Percentiles rank a stretch among this genome's conserved stretches.
These are phyloP conservation scores for Grallaria varia DNA, from an alignment of 2,113 vertebrate species.

Conservation along the genomic window DNA sequence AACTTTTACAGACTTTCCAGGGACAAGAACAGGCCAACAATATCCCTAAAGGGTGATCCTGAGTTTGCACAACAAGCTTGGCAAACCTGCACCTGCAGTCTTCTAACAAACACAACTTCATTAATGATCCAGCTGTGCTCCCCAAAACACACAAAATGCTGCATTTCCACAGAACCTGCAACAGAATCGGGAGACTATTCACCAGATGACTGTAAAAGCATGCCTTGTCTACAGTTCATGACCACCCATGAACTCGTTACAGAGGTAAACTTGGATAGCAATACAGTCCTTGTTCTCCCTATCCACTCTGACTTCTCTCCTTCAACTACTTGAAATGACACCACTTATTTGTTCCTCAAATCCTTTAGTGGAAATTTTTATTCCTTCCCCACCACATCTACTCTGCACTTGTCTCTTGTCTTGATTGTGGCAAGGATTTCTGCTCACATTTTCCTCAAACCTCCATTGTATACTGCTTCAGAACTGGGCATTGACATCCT, in stretches of 20 bases:
- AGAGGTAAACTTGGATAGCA: not conserved
- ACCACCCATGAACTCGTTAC: not conserved
- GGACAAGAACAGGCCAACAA: not conserved
- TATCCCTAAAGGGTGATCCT: not conserved
- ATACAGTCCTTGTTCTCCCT: not conserved
- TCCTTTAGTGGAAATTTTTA: fast-evolving
- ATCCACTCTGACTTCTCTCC: not conserved
- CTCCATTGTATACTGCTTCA: not conserved
- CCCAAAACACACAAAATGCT: not conserved
- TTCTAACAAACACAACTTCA: not conserved
- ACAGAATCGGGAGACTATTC: not conserved
- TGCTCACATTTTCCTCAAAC: not conserved
- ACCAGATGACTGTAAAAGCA: not conserved
- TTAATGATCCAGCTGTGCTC: not conserved
- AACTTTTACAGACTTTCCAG: not conserved
- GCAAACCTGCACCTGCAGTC: not conserved
- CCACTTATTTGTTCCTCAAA: not conserved
- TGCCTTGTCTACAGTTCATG: not conserved
- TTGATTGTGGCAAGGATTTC: not conserved
- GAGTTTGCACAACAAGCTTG: not conserved
- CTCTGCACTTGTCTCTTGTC: not conserved
- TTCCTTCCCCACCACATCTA: not conserved
- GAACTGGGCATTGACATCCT: not conserved
- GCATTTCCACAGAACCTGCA: not conserved
- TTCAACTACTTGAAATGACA: not conserved